These are phyloP conservation scores for Philopedon plagiatum DNA, from an alignment of 2,888 invertebrate species.

Conservation along the genomic window DNA sequence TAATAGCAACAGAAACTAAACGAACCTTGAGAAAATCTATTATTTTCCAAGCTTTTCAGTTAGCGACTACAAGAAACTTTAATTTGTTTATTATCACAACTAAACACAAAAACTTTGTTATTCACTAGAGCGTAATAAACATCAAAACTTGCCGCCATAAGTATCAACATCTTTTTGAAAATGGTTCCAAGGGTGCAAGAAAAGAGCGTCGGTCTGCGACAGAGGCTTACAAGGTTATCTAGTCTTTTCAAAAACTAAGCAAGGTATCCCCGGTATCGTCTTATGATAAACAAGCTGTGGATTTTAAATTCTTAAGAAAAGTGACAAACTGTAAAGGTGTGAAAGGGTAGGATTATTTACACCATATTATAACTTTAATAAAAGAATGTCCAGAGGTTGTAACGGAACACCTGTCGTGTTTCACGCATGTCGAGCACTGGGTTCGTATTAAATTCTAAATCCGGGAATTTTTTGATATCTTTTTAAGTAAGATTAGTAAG, in stretches of 20 bases:
- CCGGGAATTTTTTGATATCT: too few relatives aligned
- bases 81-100: too few relatives aligned
- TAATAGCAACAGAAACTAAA: too few relatives aligned
- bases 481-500: too few relatives aligned
- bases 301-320: background rate
- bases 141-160: background rate
- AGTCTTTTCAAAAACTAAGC: constrained; percentile 10
- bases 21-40: too few relatives aligned
- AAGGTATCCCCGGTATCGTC: background rate
- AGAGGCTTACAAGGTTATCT: background rate
- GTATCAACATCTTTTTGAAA: background rate
- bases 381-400: background rate
- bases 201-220: background rate
- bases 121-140: background rate
- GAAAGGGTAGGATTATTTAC: constrained; percentile 24
- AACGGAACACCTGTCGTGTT: constrained; percentile 1
- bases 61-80: too few relatives aligned
- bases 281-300: background rate
- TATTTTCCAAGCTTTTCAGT: too few relatives aligned
- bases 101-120: too few relatives aligned
- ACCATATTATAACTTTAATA: background rate
- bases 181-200: background rate
- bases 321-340: constrained; percentile 10
- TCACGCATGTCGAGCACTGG: too few relatives aligned
- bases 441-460: too few relatives aligned